phyloP scores from a whole-genome alignment of 2,888 invertebrate species.

The Dynastes tityus region DNA sequence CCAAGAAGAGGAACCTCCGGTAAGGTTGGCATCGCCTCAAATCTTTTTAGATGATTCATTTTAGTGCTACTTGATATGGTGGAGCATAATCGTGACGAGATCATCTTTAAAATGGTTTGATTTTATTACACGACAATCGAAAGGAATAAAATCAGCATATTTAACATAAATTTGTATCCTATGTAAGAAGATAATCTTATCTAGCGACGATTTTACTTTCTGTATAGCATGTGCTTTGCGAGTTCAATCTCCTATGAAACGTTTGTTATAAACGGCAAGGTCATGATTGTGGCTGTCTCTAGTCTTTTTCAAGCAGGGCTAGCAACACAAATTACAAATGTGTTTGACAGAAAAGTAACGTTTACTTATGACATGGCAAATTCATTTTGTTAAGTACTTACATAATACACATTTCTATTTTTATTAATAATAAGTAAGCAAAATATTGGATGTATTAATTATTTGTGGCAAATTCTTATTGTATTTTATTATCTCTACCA shows the following conservation, averaged over 20 bases:
- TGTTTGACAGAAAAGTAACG: not conserved
- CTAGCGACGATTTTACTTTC: not conserved
- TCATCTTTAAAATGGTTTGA: not conserved
- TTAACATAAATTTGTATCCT: not conserved
- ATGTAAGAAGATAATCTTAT: not conserved
- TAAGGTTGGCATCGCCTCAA: slow-evolving; percentile 61
- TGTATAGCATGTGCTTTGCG: not conserved
- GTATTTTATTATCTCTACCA: too few relatives aligned
- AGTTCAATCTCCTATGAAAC: not conserved
- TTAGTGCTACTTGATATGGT: not conserved
- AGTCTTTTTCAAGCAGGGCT: not conserved
- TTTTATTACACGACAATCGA: not conserved
- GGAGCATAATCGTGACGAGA: not conserved
- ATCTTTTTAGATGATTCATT: slow-evolving; percentile 54
- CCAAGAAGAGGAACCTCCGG: slow-evolving; percentile 65
- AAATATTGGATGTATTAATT: too few relatives aligned
- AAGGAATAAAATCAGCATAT: slow-evolving; percentile 6
- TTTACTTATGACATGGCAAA: too few relatives aligned
- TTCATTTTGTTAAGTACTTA: too few relatives aligned
- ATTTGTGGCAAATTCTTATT: too few relatives aligned
- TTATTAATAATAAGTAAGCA: too few relatives aligned
- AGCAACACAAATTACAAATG: slow-evolving; percentile 20
- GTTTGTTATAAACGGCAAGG: not conserved
- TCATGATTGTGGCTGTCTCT: not conserved
- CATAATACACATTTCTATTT: too few relatives aligned